Percentiles rank a stretch among this genome's conserved stretches.
These are phyloP conservation scores for Galemys pyrenaicus DNA, from an alignment of 2,113 vertebrate genomes.

Conservation along the genomic window DNA sequence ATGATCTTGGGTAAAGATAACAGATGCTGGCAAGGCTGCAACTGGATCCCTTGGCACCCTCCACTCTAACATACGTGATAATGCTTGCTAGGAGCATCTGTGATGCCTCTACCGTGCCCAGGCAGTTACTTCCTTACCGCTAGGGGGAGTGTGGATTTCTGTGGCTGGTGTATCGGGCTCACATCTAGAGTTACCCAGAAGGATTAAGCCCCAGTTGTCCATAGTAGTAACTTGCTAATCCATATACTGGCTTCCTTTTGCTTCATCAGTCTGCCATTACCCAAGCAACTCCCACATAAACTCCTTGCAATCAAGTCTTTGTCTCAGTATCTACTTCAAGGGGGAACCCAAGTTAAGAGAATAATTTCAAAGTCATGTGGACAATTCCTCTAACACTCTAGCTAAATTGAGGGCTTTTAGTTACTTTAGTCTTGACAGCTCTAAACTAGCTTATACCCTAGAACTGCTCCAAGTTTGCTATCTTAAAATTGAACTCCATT, in stretches of 20 bases:
- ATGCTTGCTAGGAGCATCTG: background rate
- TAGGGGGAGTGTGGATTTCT: background rate
- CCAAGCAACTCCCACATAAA: background rate
- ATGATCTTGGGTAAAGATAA: background rate
- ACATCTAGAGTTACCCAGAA: background rate
- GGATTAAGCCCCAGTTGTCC: background rate
- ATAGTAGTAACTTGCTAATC: background rate
- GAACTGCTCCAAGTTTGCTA: background rate
- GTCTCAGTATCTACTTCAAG: background rate
- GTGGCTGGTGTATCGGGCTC: background rate
- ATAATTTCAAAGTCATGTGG: background rate
- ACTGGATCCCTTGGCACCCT: background rate
- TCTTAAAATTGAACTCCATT: background rate
- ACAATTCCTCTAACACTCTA: background rate
- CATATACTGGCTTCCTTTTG: background rate
- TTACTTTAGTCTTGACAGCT: background rate
- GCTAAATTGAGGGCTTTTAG: background rate
- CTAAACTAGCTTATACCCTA: background rate
- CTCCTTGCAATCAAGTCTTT: background rate
- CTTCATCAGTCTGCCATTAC: background rate
- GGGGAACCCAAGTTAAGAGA: background rate
- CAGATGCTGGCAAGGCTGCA: background rate
- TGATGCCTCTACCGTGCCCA: background rate
- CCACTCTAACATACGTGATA: background rate
- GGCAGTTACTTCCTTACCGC: background rate